Base-by-base conservation (phyloP, 2,797 vertebrate species). In the Poecilia gillii region DNA sequence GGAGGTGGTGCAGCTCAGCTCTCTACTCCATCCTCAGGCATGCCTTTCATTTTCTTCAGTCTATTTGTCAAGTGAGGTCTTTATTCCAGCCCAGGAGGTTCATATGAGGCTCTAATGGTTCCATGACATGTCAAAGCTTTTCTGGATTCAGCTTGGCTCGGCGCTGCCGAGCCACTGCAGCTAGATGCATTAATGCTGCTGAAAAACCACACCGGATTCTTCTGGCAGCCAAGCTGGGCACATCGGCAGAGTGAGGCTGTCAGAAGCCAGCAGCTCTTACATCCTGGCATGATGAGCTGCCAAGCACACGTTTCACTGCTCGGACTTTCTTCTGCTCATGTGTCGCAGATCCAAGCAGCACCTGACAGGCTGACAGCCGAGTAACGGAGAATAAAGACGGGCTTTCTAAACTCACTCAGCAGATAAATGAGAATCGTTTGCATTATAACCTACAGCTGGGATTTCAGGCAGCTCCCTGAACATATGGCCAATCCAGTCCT, bases 51-150 rank as follows among this genome's bases (percentile, higher is more conserved):
- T 92, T 92, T 91, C 84, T 88, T 78, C 64, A 83, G 88, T 85
- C 81, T 89, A 92, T 95, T 95, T 85, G 88, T 95, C 94, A 95
- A 87, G 85, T 73, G 72, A 94, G 86, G 93, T 91, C 91, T 89
- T 93, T 87, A 90, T 90, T 85, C 73, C 72, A 77, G 88, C 76
- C 55, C 77, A 80, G 87, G 92, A 90, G 80, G 80, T 84, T 81
- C 81, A 92, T 91, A 85, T 76, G 89, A 91, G 82, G 90, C 82
- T 89, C 85, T 91, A 91, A 71, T 51, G 88, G 83, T 92, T 92
- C 85, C 87, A 89, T 90, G 89, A 89, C 80, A 91, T 87, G 86
- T 88, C 77, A 82, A 85, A 92, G 81, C 83, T 80, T 13, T 87
- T 91, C 85, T 87, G 86, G 88, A 89, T 76, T 77, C 77, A 91